Evolutionary conservation across 2,113 vertebrate genomes (phyloP).

Genomic region (Melanerpes formicivorus): DNA sequence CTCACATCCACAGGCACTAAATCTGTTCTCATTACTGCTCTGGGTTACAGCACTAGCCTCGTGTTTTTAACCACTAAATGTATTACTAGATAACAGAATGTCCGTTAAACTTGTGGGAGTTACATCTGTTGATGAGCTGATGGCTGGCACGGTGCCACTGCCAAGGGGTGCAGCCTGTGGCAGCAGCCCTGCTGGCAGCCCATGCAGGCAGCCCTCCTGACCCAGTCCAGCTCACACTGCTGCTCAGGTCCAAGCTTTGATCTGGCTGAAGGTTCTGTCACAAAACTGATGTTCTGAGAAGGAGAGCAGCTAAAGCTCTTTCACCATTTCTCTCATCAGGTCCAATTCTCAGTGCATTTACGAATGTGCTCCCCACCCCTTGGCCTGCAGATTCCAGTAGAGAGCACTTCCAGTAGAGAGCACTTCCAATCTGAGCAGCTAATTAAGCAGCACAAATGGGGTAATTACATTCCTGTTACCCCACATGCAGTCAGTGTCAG

Average conservation of each 20-base stretch:
- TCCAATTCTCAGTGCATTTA: background rate
- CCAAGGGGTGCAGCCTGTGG: background rate
- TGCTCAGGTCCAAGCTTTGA: background rate
- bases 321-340: background rate
- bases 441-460: background rate
- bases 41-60: background rate
- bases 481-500: background rate
- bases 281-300: background rate
- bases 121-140: background rate
- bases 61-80: slow-evolving; percentile 16
- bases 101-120: background rate
- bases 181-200: background rate
- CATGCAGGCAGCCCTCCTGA: rapidly evolving
- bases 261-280: background rate
- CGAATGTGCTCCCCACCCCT: background rate
- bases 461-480: background rate
- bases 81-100: background rate
- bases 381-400: background rate
- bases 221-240: background rate
- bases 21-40: slow-evolving; percentile 55
- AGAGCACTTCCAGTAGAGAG: background rate
- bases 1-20: slow-evolving; percentile 21
- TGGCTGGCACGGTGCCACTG: rapidly evolving
- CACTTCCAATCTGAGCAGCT: background rate
- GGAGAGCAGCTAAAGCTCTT: background rate